Evolutionary conservation across 2,113 vertebrate genomes (phyloP).

Genomic region (Chionis minor): DNA sequence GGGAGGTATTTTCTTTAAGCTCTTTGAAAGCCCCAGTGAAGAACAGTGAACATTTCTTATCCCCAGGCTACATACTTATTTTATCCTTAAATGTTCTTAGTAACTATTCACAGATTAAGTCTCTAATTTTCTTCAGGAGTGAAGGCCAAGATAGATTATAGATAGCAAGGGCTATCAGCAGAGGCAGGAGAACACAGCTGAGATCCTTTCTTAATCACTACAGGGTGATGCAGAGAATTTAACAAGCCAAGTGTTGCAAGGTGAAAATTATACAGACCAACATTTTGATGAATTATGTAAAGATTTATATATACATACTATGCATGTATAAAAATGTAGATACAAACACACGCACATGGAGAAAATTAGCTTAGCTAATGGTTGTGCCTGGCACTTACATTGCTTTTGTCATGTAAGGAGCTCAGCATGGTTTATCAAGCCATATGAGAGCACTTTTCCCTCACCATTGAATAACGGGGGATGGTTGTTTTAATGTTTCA

Average conservation of each 20-base stretch:
- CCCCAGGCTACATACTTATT: constrained; percentile 36
- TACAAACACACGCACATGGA: background rate
- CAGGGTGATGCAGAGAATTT: background rate
- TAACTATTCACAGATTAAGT: constrained; percentile 30
- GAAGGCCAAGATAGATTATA: background rate
- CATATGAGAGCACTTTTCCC: background rate
- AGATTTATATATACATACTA: background rate
- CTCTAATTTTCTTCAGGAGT: background rate
- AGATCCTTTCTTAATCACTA: background rate
- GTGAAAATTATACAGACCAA: background rate
- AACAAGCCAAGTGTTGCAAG: background rate
- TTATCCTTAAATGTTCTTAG: constrained; percentile 55
- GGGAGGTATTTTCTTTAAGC: constrained; percentile 56
- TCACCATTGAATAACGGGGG: background rate
- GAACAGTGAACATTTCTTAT: constrained; percentile 53
- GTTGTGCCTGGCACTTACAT: background rate
- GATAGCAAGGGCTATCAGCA: background rate
- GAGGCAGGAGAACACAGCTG: background rate
- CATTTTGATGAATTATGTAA: constrained; percentile 3
- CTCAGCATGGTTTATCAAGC: background rate
- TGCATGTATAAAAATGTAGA: background rate
- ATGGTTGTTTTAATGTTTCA: background rate
- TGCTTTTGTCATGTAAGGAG: background rate
- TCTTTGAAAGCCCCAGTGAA: constrained; percentile 46
- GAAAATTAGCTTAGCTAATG: background rate